phyloP scores from a whole-genome alignment of 2,113 vertebrate genomes.

The Mormyrus lacerda region DNA sequence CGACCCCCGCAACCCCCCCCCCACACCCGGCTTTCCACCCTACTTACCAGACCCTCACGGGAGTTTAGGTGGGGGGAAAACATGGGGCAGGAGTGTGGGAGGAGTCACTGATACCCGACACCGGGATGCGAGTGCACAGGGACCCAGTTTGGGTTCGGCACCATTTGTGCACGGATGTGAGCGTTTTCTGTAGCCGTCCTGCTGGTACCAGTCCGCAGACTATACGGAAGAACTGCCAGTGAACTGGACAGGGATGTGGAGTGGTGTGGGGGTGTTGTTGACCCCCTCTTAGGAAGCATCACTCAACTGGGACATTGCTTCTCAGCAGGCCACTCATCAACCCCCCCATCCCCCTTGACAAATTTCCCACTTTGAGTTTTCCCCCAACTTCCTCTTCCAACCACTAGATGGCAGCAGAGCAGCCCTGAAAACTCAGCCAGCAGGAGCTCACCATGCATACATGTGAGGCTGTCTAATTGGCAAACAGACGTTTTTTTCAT shows the following conservation, averaged over 20 bases:
- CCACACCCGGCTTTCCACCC: not conserved
- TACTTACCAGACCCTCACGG: conserved; percentile 25
- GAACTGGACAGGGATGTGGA: not conserved
- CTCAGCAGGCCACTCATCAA: not conserved
- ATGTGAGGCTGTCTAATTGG: conserved; percentile 36
- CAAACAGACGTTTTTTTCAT: conserved; percentile 50
- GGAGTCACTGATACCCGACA: conserved; percentile 26
- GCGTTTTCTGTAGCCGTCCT: not conserved
- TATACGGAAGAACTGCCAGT: too few relatives aligned
- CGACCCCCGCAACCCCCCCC: conserved; percentile 13
- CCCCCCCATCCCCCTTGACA: not conserved
- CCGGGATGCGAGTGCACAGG: not conserved
- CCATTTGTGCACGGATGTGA: not conserved
- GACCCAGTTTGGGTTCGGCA: not conserved
- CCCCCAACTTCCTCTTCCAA: conserved; percentile 33
- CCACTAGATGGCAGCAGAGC: conserved; percentile 51
- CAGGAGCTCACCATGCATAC: conserved; percentile 24
- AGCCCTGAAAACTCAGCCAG: not conserved
- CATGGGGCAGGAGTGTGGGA: not conserved
- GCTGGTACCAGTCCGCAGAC: not conserved
- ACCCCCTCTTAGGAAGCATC: not conserved
- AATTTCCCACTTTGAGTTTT: not conserved
- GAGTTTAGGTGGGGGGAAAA: conserved; percentile 23
- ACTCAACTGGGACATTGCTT: not conserved
- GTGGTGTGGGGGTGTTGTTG: not conserved